Evolutionary conservation across 2,888 invertebrate species (phyloP).

Genomic region (Anoplius nigerrimus): DNA sequence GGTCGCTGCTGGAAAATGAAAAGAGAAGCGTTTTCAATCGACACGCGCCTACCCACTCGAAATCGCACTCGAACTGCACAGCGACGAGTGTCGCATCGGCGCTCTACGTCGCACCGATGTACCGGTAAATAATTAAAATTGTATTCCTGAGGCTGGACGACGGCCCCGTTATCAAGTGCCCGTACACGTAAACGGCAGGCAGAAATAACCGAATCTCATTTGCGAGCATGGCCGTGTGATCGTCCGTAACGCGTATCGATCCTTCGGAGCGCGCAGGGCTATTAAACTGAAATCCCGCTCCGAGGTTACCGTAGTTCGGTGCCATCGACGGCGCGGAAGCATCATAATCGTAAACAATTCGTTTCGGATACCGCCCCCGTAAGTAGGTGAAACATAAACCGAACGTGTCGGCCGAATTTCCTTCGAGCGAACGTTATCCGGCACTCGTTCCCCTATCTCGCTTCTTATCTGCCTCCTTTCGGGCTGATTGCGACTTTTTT

Average conservation of each 20-base stretch:
- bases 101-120: background rate
- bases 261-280: slow-evolving; percentile 27
- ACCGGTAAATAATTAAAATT: background rate
- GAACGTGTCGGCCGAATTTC: slow-evolving; percentile 30
- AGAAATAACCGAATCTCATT: slow-evolving; percentile 41
- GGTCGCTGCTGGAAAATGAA: background rate
- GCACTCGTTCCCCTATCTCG: background rate
- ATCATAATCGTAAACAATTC: slow-evolving; percentile 54
- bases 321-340: too few species aligned
- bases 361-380: slow-evolving; percentile 16
- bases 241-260: slow-evolving; percentile 27
- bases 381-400: slow-evolving; percentile 25
- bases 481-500: too few species aligned
- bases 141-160: background rate
- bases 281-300: slow-evolving; percentile 52
- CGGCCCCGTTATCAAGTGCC: background rate
- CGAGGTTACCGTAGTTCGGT: slow-evolving; percentile 28
- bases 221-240: slow-evolving; percentile 28
- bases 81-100: background rate
- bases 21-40: background rate
- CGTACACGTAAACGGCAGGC: slow-evolving; percentile 5
- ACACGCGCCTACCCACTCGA: background rate
- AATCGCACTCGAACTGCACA: background rate
- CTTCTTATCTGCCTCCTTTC: too few species aligned
- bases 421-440: slow-evolving; percentile 28